Evolutionary conservation across 2,797 vertebrate species (phyloP).

Genomic region (Amblyraja radiata): DNA sequence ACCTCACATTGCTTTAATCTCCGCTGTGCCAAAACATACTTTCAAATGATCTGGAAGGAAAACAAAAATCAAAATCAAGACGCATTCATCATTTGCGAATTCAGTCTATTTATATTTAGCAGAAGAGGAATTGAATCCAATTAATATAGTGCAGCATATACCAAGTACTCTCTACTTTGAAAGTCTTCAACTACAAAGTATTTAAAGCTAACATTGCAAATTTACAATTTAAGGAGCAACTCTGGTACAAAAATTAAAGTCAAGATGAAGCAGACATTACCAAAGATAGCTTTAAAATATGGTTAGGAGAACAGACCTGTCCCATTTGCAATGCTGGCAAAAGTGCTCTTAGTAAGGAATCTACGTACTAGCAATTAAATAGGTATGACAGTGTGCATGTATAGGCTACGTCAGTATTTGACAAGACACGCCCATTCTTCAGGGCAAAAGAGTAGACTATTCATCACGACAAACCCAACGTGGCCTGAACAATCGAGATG

Average conservation of each 20-base stretch:
- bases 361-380: background rate
- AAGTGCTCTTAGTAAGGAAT: background rate
- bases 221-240: background rate
- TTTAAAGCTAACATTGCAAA: background rate
- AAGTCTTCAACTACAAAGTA: too few species aligned
- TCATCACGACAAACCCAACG: background rate
- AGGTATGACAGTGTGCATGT: background rate
- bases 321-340: background rate
- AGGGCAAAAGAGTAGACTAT: too few species aligned
- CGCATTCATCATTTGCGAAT: background rate
- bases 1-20: conserved; percentile 28
- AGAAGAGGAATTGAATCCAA: too few species aligned
- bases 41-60: background rate
- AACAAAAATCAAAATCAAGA: background rate
- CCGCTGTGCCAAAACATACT: background rate
- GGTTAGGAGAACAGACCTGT: background rate
- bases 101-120: background rate
- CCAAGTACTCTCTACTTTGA: background rate
- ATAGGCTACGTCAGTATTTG: background rate
- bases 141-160: background rate
- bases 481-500: background rate
- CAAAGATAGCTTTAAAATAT: background rate
- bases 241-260: background rate
- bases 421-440: background rate
- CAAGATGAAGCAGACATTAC: background rate